Evolutionary conservation across 2,888 invertebrate species (phyloP), one percentile per base, ranked within the genome.

Genomic region (Tenthredo scrophulariae): DNA sequence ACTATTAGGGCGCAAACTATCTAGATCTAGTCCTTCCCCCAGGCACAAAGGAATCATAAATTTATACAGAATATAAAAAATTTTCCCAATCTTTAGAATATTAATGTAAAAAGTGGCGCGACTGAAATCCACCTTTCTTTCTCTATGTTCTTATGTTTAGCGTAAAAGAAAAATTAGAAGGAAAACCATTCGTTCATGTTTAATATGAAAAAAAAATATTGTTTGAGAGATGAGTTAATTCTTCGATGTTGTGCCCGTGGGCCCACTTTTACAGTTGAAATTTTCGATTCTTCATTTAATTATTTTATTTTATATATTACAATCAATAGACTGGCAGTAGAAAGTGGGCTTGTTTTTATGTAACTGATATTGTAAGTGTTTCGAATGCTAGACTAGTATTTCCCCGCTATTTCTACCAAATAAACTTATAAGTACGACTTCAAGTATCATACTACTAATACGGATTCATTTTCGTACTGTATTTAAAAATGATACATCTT

Each of bases 381-480:
- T 83, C 67, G 15, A 83, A 83, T 83, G 50, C 83, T 83, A 83
- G 43, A 83, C 6, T 83, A 67, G 26, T 33, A 65, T 70, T 37
- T 83, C 67, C 70, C 46, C 9, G 67, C 83, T 83, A 83, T 83
- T 83, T 83, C 80, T 80, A 80, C 80, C 58, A 80, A 80, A 26
- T 62, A 77, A 62, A 62, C 40, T 80, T 80, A 80, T 58, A 80
- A 80, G 40, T 80, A 80, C 62, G 37, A 80, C 26, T 58, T 80
- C 58, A 80, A 79, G 33, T 79, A 62, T 58, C 58, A 79, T 58
- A 62, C n/a, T 33, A 54, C 50, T 77, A 74, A 54, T 77, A 54
- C 33, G 18, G 77, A 77, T 77, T 77, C 50, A 40, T 77, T 77
- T 77, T 77, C 77, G 46, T 40, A 50, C 54, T 54, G 50, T 77